A percentile compares a stretch with the other conserved stretches of the same genome.
These are phyloP conservation scores for Lamprotornis superbus DNA, from an alignment of 2,113 vertebrate species.

Conservation along the genomic window DNA sequence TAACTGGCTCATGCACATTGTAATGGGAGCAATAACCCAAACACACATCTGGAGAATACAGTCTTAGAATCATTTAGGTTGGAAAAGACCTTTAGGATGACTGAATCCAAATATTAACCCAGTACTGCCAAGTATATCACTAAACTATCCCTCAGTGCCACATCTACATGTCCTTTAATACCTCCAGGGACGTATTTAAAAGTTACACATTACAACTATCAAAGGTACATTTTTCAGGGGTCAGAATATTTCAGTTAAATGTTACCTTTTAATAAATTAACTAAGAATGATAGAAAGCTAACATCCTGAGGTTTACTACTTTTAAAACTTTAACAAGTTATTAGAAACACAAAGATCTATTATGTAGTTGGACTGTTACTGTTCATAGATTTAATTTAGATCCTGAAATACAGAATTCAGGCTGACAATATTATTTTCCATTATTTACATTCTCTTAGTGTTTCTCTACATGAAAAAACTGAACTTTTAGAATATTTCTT, in stretches of 20 bases:
- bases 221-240: constrained; percentile 19
- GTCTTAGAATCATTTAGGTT: background rate
- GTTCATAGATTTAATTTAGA: constrained; percentile 51
- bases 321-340: constrained; percentile 43
- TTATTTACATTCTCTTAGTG: constrained; percentile 62
- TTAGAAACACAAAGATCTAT: constrained; percentile 38
- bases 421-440: constrained; percentile 72
- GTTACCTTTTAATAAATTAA: constrained; percentile 68
- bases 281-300: constrained; percentile 56
- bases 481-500: constrained; percentile 64
- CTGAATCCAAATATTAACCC: background rate
- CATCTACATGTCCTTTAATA: background rate
- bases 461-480: constrained; percentile 41
- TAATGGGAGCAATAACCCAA: constrained; percentile 8
- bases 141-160: background rate
- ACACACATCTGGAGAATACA: background rate
- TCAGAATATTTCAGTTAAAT: background rate
- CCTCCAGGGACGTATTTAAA: background rate
- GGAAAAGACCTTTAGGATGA: background rate
- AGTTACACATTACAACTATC: background rate
- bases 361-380: constrained; percentile 45
- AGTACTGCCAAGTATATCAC: background rate
- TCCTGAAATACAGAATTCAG: constrained; percentile 46
- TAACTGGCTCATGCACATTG: background rate
- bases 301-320: constrained; percentile 62